Evolutionary conservation across 2,888 invertebrate genomes (phyloP), one percentile per base, ranked within the genome.

Genomic region (Drosophila quasianomalipes): DNA sequence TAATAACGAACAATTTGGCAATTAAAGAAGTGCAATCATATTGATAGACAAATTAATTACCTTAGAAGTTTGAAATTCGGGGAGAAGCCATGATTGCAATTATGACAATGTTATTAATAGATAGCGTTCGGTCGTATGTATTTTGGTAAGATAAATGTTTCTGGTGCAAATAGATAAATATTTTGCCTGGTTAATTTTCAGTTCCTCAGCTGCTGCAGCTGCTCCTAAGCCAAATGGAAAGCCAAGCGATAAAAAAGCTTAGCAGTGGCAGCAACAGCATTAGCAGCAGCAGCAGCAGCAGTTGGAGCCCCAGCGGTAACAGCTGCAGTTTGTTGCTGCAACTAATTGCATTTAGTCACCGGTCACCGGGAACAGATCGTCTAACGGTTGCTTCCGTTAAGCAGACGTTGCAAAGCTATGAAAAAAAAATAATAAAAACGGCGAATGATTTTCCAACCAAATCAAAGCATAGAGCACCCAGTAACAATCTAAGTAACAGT

Each of bases 331-430:
- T 89, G 82, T 89, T 85, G 85, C 89, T 87, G 81, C 89, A 87
- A 87, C 87, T 87, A 87, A 87, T 87, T 87, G 87, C 87, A 85
- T 85, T 87, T 87, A 81, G 85, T 81, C 81, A 85, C 62, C 80
- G 78, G 79, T 79, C 76, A 76, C 70, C 79, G 80, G 83, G 63
- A 79, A 83, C 70, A 79, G 83, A 82, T 82, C 76, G 85, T 70
- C 87, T 87, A 87, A 87, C 87, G 87, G 87, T 87, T 80, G 83
- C 85, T 83, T 87, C 87, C 87, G 89, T 81, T 89, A 87, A 83
- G 76, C 82, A 83, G 85, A 70, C 77, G 73, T 72, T 61, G 71
- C 69, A 64, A 39, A 33, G 71, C 60, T 55, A 72, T 81, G 79
- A 41, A 39, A 57, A 52, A 30, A 52, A 12, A 37, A 19, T 9